Evolutionary conservation across 1,140 invertebrate species (phyloP), one percentile per base, ranked within the genome.

Genomic region (Babylonia areolata): DNA sequence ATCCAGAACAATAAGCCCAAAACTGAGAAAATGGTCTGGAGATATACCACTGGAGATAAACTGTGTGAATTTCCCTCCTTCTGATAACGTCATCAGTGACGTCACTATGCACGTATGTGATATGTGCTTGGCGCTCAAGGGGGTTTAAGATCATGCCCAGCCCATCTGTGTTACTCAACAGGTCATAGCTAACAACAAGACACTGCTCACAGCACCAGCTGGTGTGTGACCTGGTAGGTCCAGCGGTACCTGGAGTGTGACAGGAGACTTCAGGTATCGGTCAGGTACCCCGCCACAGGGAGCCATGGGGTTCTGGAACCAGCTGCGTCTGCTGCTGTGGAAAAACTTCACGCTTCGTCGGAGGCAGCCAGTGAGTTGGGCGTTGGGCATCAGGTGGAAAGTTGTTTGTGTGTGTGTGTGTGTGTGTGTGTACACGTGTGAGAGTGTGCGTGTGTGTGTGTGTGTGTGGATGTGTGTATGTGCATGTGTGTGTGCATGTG

Each of bases 281-380:
- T 42, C 33, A n/a, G n/a, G n/a, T 28, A 17, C 75, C 75, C 31
- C 3, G 2, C 75, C 20, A 23, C 35, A 23, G 33, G 11, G 6
- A 5, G 88, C 82, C 39, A 93, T 93, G 93, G 91, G 91, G 20
- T 93, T 92, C 78, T 86, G 88, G 40, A 90, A 89, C 75, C 92
- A 93, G 83, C 85, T 93, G 3, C n/a, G 89, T 35, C 94, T 98
- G 42, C 93, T 98, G 31, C 95, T 97, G 90, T 98, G 97, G 97
- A 98, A 98, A 94, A 98, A 98, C 91, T 97, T 96, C 94, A 94
- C 96, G 17, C 95, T 97, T 35, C 96, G 97, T 94, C 96, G 95
- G 94, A 95, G 97, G 84, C 96, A 97, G 93, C 96, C 96, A 69
- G 95, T 95, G 89, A 92, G 90, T 90, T 75, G 35, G 33, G 46